Evolutionary conservation across 2,888 invertebrate species (phyloP).

Genomic region (Stenurella melanura): DNA sequence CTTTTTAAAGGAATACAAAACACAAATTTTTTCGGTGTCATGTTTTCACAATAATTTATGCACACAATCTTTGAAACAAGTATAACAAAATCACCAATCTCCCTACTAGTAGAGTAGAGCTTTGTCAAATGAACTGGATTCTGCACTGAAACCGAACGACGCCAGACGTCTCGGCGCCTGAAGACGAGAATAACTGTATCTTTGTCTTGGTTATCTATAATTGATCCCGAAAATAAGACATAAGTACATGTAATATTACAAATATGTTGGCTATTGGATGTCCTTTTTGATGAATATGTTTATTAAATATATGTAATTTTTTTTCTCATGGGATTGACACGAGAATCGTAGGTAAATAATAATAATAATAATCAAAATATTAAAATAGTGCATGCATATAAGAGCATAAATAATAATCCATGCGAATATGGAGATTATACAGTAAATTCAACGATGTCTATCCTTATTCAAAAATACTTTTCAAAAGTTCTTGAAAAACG

Average conservation of each 20-base stretch:
- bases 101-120: constrained; percentile 8
- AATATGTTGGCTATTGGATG: too few relatives aligned
- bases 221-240: neutral
- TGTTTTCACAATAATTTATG: constrained; percentile 16
- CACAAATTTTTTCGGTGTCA: constrained; percentile 57
- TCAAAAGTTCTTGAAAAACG: too few relatives aligned
- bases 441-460: too few relatives aligned
- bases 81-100: constrained; percentile 29
- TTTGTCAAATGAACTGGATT: constrained; percentile 39
- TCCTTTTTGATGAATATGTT: too few relatives aligned
- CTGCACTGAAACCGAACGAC: constrained; percentile 49
- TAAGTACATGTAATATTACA: neutral
- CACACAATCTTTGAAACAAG: constrained; percentile 23
- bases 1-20: constrained; percentile 58
- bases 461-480: too few relatives aligned
- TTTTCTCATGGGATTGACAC: too few relatives aligned
- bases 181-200: constrained; percentile 31
- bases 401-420: too few relatives aligned
- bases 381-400: too few relatives aligned
- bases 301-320: too few relatives aligned
- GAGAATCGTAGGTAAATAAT: too few relatives aligned
- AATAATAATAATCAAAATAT: too few relatives aligned
- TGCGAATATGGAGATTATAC: too few relatives aligned
- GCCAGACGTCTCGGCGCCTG: constrained; percentile 60
- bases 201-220: constrained; percentile 36